Conservation (phyloP, 2,113 vertebrate genomes). For the Nothobranchius kuhntae region DNA sequence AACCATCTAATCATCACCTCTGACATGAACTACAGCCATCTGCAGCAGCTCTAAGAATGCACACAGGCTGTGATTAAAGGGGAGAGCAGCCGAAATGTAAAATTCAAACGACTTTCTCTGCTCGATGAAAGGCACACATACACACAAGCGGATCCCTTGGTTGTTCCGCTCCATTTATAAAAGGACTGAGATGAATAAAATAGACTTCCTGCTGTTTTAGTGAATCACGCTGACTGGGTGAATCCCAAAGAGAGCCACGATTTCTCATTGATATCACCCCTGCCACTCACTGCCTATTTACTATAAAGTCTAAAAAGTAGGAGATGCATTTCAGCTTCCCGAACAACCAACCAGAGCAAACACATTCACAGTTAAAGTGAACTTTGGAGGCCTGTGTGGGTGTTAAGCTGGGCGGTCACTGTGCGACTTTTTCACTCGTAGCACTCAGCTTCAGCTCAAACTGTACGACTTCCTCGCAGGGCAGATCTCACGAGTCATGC, state of each 20-base stretch:
- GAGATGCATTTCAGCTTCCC: conserved; percentile 1
- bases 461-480: no score
- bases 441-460: no score
- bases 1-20: conserved; percentile 11
- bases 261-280: conserved; percentile 25
- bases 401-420: no score
- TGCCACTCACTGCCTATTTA: conserved; percentile 1
- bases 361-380: background rate
- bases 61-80: conserved; percentile 2
- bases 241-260: conserved; percentile 9
- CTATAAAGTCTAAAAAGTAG: conserved; percentile 8
- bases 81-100: conserved; percentile 4
- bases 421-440: no score
- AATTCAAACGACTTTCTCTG: conserved; percentile 18
- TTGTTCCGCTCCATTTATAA: conserved; percentile 27
- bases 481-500: no score
- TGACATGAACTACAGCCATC: conserved; percentile 7
- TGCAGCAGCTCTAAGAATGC: conserved; percentile 3
- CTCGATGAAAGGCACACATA: background rate
- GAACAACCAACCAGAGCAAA: conserved; percentile 2
- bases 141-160: background rate
- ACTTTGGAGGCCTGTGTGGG: no score
- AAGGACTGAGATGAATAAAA: conserved; percentile 14
- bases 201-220: conserved; percentile 20
- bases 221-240: conserved; percentile 23